phyloP scores from a whole-genome alignment of 2,888 invertebrate species.

The Drosophila tripunctata region DNA sequence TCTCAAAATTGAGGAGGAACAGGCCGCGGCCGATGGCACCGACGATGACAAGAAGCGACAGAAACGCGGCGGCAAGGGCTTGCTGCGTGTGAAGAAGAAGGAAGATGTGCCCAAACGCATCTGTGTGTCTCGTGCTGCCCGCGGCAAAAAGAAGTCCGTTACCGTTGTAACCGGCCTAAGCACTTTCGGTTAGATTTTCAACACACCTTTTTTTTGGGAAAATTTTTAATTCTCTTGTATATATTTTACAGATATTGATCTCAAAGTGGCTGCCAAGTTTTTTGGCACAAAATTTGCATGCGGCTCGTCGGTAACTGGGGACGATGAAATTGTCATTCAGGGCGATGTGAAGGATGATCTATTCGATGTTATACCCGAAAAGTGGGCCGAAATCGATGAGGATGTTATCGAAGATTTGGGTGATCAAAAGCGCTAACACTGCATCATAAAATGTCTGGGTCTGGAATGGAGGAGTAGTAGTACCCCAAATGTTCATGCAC shows the following conservation, averaged over 20 bases:
- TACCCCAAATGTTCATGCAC: slow-evolving; percentile 24
- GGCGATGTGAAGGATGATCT: slow-evolving; percentile 99
- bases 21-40: slow-evolving; percentile 89
- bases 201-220: too few relatives aligned
- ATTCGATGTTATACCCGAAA: slow-evolving; percentile 98
- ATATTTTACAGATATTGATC: slow-evolving; percentile 92
- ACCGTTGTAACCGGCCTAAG: slow-evolving; percentile 98
- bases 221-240: background rate
- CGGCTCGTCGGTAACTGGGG: slow-evolving; percentile 99
- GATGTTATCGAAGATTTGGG: slow-evolving; percentile 96
- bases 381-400: slow-evolving; percentile 98
- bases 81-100: slow-evolving; percentile 97
- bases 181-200: slow-evolving; percentile 94
- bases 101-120: slow-evolving; percentile 94
- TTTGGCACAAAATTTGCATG: slow-evolving; percentile 99
- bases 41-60: slow-evolving; percentile 98
- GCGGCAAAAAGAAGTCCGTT: slow-evolving; percentile 99
- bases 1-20: slow-evolving; percentile 87
- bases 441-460: slow-evolving; percentile 3
- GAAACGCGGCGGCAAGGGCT: slow-evolving; percentile 98
- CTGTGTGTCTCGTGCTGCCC: slow-evolving; percentile 93
- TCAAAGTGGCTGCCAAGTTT: slow-evolving; percentile 98
- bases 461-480: too few relatives aligned
- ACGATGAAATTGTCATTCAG: slow-evolving; percentile 99
- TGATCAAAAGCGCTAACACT: slow-evolving; percentile 93